Evolutionary conservation across 2,113 vertebrate genomes (phyloP).

Genomic region (Shinisaurus crocodilurus): DNA sequence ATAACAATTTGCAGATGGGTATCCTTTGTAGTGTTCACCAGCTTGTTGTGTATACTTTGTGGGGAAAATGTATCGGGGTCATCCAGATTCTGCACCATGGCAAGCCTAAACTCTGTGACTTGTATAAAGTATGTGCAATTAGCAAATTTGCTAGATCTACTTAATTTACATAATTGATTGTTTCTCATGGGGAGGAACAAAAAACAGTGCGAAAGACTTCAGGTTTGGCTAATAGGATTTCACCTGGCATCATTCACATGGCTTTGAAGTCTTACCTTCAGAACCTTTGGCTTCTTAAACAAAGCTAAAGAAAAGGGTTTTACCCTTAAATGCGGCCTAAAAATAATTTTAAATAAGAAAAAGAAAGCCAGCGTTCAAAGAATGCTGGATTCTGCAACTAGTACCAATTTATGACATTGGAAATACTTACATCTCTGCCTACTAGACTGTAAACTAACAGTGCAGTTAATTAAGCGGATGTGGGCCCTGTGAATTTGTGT

Average conservation of each 20-base stretch:
- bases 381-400: not conserved
- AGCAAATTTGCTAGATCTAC: not conserved
- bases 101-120: not conserved
- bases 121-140: not conserved
- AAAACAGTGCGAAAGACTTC: not conserved
- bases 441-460: not conserved
- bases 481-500: not conserved
- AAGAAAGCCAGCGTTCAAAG: not conserved
- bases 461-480: not conserved
- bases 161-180: not conserved
- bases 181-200: not conserved
- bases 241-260: not conserved
- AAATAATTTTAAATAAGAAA: not conserved
- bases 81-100: not conserved
- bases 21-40: not conserved
- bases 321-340: no score
- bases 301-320: not conserved
- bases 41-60: not conserved
- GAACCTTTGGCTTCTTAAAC: not conserved
- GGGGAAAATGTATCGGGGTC: not conserved
- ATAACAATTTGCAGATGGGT: not conserved
- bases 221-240: not conserved
- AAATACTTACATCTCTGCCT: not conserved
- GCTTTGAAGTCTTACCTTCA: not conserved
- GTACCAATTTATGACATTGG: not conserved